Base-by-base conservation (phyloP, 2,888 invertebrate genomes). In the Morpho deidamia region DNA sequence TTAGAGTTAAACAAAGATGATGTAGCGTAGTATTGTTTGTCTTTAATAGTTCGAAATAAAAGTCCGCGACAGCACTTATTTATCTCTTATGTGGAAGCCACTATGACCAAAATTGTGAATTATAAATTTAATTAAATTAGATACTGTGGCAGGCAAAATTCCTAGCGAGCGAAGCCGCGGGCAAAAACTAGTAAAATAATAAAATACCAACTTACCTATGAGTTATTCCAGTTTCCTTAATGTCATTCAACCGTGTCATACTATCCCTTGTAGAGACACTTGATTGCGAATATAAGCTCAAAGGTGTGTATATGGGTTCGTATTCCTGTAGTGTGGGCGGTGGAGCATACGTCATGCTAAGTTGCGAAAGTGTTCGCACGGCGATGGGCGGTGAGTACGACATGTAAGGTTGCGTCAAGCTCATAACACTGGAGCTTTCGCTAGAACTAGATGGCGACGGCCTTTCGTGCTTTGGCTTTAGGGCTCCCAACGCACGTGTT, bases 401-500 rank as follows among this genome's bases (percentile, higher is more conserved):
- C 70, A 86, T 74, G 63, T 89, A 91, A 10, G 83, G 80, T 49
- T 86, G 91, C 53, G 84, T 80, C 37, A 92, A 77, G 61, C 92
- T 92, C 42, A 92, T 71, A 8, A 91, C 90, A 58, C 91, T 91
- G 7, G 92, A 92, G 61, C 91, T 91, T 65, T 92, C 92, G 51
- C 93, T 93, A 0, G 93, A 93, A 43, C 93, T 93, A 0, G 93
- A 93, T 0, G 93, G 93, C 0, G 93, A 93, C 0, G 92, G 91
- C 56, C 93, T 91, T 51, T 93, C 93, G 60, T 88, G 86, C 61
- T 90, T 90, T 54, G 91, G 90, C 65, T 93, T 91, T 5, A 93
- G 91, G 41, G 92, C 95, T 44, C 95, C 95, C 39, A 95, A 81
- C 4, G 94, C 95, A 57, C 94, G 90, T 56, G 93, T 93, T 76